Evolutionary conservation across 2,888 invertebrate genomes (phyloP), one percentile per base, ranked within the genome.

Genomic region (Mycogona germanica): DNA sequence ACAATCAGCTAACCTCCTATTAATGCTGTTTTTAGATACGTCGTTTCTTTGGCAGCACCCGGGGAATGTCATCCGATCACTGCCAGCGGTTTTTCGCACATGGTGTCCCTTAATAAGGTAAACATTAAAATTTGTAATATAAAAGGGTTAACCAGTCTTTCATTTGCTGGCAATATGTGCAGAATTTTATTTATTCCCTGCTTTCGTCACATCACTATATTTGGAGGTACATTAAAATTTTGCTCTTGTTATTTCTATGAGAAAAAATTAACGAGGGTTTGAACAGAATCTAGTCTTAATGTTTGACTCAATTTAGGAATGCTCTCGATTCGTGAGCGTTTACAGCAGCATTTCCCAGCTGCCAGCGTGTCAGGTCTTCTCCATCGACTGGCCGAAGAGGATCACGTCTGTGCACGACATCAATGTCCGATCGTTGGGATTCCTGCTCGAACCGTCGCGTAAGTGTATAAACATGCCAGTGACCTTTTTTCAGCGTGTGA

Each of bases 41-140:
- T 65, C 41, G 65, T 66, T 3, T 64, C 66, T 14, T 63, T 65
- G 54, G 59, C 55, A 23, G 59, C 60, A 29, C 66, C 66, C 2
- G 60, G 62, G 23, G 79, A 84, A 62, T 76, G 85, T 53, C 74
- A 82, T 46, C 72, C 91, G 51, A 75, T 93, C 9, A 92, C 92
- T 0, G 75, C 81, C 57, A 80, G 82, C 0, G 91, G 91, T 1
- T 87, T 80, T 69, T 92, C 92, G 6, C 89, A 92, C 70, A 78
- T 79, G 25, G 81, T 88, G 0, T 81, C 85, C 61, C 81, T 88
- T 61, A 84, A 87, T 67, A 78, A 81, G 72, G 66, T n/a, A n/a
- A n/a, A n/a, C n/a, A n/a, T n/a, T n/a, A n/a, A n/a, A n/a, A n/a
- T n/a, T n/a, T n/a, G n/a, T n/a, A n/a, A n/a, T n/a, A n/a, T n/a